phyloP scores from a whole-genome alignment of 2,797 vertebrate genomes.

The Microcaecilia unicolor region DNA sequence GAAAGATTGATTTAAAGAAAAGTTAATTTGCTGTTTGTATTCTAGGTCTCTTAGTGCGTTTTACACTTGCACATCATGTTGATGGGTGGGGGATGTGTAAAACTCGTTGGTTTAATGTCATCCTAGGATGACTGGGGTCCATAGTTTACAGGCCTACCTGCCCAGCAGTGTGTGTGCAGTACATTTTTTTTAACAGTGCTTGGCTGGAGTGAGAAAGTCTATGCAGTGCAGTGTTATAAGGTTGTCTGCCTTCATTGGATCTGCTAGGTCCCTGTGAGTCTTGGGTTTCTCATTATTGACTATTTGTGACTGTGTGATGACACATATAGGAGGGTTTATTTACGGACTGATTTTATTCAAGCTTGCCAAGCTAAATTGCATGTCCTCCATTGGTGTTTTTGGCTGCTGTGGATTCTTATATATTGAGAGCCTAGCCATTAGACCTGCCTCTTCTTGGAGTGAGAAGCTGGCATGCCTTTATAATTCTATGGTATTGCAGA shows the following conservation, averaged over 20 bases:
- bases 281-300: background rate
- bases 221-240: background rate
- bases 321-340: background rate
- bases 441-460: constrained; percentile 3
- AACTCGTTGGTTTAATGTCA: no score
- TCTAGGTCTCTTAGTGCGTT: no score
- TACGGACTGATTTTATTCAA: constrained; percentile 6
- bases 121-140: no score
- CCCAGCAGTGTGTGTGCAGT: no score
- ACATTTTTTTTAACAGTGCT: no score
- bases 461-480: no score
- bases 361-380: constrained; percentile 16
- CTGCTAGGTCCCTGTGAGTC: background rate
- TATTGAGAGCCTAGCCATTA: background rate
- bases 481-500: constrained; percentile 3
- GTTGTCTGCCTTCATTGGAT: accelerated
- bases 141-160: no score
- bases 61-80: no score
- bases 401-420: background rate
- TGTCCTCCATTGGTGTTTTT: constrained; percentile 8
- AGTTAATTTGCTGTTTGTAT: no score
- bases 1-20: no score
- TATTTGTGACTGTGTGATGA: background rate
- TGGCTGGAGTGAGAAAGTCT: no score
- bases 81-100: no score